Evolutionary conservation across 92 coral and sea anemone species (phyloP).

Genomic region (Siderastrea radians): DNA sequence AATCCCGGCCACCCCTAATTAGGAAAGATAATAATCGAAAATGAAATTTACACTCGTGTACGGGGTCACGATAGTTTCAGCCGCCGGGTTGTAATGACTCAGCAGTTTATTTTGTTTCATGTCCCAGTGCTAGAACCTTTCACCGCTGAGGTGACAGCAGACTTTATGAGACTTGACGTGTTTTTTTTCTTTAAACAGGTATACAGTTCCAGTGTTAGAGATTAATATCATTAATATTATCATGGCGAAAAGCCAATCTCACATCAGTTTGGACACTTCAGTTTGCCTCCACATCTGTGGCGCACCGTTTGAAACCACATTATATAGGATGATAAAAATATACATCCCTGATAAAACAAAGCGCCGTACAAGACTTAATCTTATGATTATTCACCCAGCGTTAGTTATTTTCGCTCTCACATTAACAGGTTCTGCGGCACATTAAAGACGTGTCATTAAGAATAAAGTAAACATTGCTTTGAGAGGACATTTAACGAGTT

Average conservation of each 20-base stretch:
- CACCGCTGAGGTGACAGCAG: neutral
- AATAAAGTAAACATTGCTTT: neutral
- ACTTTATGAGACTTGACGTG: slow-evolving; percentile 3
- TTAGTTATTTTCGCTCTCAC: neutral
- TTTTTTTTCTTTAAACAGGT: neutral
- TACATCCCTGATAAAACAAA: neutral
- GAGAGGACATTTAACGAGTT: neutral
- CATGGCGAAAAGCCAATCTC: slow-evolving; percentile 26
- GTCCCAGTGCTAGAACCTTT: neutral
- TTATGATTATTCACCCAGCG: neutral
- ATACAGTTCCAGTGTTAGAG: neutral
- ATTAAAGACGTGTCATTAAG: slow-evolving; percentile 3
- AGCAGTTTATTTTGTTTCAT: neutral
- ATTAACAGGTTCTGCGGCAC: slow-evolving; percentile 26
- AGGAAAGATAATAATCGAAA: too few species aligned
- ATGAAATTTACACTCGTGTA: neutral
- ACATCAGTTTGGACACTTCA: neutral
- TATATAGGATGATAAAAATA: neutral
- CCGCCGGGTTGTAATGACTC: neutral
- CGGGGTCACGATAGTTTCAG: neutral
- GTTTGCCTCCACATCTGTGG: slow-evolving; percentile 22
- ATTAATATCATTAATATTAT: neutral
- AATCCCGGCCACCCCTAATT: too few species aligned
- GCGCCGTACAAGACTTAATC: neutral
- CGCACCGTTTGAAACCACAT: neutral